Percentiles rank a stretch among this genome's conserved stretches.
phyloP scores from a whole-genome alignment of 2,113 vertebrate species.

The Podarcis cretensis region DNA sequence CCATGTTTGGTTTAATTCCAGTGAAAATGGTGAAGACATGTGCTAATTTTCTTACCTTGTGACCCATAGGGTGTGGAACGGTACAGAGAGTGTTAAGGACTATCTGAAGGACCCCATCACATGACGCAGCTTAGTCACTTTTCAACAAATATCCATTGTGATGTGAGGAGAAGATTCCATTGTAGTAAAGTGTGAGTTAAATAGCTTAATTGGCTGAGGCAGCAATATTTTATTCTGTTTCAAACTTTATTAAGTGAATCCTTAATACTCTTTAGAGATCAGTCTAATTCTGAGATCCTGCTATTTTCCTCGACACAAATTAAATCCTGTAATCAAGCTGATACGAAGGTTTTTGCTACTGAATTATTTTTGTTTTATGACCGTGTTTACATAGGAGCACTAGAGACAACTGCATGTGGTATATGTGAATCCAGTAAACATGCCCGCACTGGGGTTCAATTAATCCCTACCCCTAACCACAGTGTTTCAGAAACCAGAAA shows the following conservation, averaged over 20 bases:
- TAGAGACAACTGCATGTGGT: constrained; percentile 26
- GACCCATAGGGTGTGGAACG: background rate
- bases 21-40: background rate
- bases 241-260: constrained; percentile 22
- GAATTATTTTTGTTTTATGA: constrained; percentile 48
- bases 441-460: background rate
- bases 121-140: background rate
- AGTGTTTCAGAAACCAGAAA: background rate
- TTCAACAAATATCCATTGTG: background rate
- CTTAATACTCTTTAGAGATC: constrained; percentile 41
- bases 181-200: background rate
- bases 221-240: constrained; percentile 8
- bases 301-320: constrained; percentile 49
- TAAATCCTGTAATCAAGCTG: constrained; percentile 32
- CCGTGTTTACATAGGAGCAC: constrained; percentile 49
- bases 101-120: background rate
- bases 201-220: background rate
- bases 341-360: constrained; percentile 40
- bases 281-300: constrained; percentile 42
- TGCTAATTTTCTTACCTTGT: background rate
- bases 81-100: background rate
- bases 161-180: background rate
- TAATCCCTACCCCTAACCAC: background rate
- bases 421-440: constrained; percentile 14
- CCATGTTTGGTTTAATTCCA: background rate